Evolutionary conservation across 2,113 vertebrate genomes (phyloP).

Genomic region (Halichoerus grypus): DNA sequence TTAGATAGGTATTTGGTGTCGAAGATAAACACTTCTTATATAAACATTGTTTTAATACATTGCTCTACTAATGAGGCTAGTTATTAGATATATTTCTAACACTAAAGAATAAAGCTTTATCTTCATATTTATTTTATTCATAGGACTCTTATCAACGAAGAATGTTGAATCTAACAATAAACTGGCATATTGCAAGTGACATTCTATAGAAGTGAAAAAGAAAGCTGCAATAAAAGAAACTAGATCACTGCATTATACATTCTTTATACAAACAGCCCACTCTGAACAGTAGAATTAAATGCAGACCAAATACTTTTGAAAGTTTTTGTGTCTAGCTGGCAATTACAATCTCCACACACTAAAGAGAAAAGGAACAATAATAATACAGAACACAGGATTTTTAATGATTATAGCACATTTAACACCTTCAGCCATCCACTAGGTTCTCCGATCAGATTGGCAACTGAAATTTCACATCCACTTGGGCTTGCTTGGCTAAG

Average conservation of each 20-base stretch:
- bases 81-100: conserved; percentile 75
- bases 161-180: conserved; percentile 79
- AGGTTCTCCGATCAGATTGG: conserved; percentile 91
- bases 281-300: conserved; percentile 80
- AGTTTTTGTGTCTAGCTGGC: conserved; percentile 73
- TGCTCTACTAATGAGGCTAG: conserved; percentile 72
- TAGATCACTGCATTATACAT: conserved; percentile 70
- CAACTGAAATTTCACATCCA: conserved; percentile 99
- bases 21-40: conserved; percentile 84
- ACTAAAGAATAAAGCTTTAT: conserved; percentile 85
- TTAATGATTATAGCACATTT: conserved; percentile 72
- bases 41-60: conserved; percentile 84
- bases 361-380: conserved; percentile 76
- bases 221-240: conserved; percentile 75
- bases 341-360: conserved; percentile 81
- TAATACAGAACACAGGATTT: conserved; percentile 87
- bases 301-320: conserved; percentile 75
- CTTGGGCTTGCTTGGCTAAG: conserved; percentile 96
- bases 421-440: conserved; percentile 62
- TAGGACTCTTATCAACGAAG: conserved; percentile 82
- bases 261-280: conserved; percentile 80
- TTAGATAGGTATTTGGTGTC: conserved; percentile 68
- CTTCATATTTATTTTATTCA: conserved; percentile 83
- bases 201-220: conserved; percentile 83
- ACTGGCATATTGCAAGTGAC: conserved; percentile 76